Conservation (phyloP, 2,797 vertebrate species). For the Coregonus suidteri region DNA sequence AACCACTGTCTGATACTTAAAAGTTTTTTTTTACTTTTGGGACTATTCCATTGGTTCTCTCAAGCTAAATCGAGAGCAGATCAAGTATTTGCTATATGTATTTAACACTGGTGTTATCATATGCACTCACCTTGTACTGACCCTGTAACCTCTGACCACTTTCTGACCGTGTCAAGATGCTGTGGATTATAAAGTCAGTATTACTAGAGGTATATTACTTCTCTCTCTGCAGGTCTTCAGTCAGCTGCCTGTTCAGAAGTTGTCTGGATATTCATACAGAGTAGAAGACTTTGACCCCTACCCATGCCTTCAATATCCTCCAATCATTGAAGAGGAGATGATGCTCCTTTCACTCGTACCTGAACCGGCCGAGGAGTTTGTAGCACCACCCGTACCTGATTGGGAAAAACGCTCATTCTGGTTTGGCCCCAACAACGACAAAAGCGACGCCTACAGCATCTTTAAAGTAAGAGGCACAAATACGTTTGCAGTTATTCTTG, state of each 20-base stretch:
- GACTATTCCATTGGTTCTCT: background rate
- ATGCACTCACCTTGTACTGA: too few species aligned
- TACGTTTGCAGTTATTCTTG: background rate
- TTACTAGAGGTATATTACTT: background rate
- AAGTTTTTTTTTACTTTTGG: background rate
- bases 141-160: background rate
- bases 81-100: too few species aligned
- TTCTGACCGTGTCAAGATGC: background rate
- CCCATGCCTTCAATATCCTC: constrained; percentile 33
- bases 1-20: background rate
- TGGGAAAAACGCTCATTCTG: constrained; percentile 18
- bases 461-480: constrained; percentile 64
- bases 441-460: constrained; percentile 65
- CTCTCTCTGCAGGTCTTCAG: constrained; percentile 59
- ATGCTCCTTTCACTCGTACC: background rate
- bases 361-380: background rate
- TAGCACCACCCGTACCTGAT: too few species aligned
- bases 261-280: constrained; percentile 56
- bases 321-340: background rate
- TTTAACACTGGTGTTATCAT: too few species aligned
- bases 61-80: background rate
- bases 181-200: background rate
- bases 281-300: constrained; percentile 48
- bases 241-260: constrained; percentile 61
- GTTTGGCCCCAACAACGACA: constrained; percentile 12